These are phyloP conservation scores for Itoplectis maculator DNA, from an alignment of 2,888 invertebrate genomes.

Conservation along the genomic window DNA sequence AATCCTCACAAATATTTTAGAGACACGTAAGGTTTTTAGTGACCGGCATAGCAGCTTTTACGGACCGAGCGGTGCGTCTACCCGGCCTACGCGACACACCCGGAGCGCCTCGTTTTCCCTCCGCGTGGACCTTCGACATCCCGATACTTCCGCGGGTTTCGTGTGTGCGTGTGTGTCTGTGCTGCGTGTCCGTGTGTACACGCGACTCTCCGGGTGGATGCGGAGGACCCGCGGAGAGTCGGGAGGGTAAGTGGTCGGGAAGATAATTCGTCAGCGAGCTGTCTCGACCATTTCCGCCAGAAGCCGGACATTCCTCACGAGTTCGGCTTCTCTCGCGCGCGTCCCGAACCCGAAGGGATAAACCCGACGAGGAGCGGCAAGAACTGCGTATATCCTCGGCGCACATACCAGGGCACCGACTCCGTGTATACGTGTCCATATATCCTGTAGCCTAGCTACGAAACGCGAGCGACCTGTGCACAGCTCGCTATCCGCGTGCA, in stretches of 20 bases:
- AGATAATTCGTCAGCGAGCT: constrained; percentile 73
- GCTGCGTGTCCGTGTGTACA: constrained; percentile 6
- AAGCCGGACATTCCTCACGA: constrained; percentile 71
- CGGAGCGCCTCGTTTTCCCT: constrained; percentile 58
- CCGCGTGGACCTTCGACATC: constrained; percentile 51
- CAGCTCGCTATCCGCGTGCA: constrained; percentile 14
- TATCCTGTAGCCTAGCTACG: no score
- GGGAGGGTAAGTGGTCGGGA: constrained; percentile 69
- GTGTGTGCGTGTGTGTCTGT: neutral
- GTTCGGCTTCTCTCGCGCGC: constrained; percentile 60
- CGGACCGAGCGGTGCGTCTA: constrained; percentile 44
- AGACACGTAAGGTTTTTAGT: constrained; percentile 67
- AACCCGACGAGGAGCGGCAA: constrained; percentile 20
- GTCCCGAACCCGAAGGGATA: constrained; percentile 25
- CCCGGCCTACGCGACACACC: constrained; percentile 19
- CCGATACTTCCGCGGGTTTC: neutral
- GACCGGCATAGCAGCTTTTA: constrained; percentile 65
- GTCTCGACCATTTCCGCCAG: constrained; percentile 71
- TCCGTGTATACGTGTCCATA: no score
- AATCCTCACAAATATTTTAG: constrained; percentile 69
- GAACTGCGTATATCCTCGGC: constrained; percentile 31
- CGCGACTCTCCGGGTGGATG: constrained; percentile 46
- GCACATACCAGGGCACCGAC: constrained; percentile 44
- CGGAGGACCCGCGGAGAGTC: constrained; percentile 17
- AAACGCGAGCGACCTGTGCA: constrained; percentile 24